Conservation (phyloP, 2,797 vertebrate genomes). For the Aulostomus chinensis region DNA sequence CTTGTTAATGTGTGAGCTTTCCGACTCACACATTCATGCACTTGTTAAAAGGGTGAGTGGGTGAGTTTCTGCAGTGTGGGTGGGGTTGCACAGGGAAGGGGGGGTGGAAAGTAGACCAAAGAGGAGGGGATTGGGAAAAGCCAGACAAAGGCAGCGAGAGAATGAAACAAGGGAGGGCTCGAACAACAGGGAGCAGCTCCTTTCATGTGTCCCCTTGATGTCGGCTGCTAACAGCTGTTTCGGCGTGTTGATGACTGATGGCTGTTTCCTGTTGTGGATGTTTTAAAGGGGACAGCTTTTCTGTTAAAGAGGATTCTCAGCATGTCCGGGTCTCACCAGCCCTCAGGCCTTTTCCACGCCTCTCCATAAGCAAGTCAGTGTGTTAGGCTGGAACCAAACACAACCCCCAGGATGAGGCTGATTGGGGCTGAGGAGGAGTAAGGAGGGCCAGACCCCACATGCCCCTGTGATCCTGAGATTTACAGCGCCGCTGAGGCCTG, state of each 20-base stretch:
- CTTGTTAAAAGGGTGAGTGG: conserved; percentile 60
- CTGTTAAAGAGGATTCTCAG: conserved; percentile 81
- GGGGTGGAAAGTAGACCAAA: conserved; percentile 62
- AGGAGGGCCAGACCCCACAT: conserved; percentile 68
- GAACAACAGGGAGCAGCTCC: conserved; percentile 79
- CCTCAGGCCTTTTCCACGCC: conserved; percentile 70
- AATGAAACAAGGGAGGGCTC: conserved; percentile 79
- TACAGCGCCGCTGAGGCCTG: conserved; percentile 67
- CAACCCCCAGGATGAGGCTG: conserved; percentile 55
- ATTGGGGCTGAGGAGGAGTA: conserved; percentile 56
- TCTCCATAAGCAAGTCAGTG: conserved; percentile 70
- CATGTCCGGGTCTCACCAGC: conserved; percentile 64
- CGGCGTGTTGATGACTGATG: conserved; percentile 87
- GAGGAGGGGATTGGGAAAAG: conserved; percentile 72
- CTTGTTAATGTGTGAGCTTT: conserved; percentile 47
- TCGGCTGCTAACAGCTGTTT: conserved; percentile 89
- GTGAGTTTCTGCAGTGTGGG: conserved; percentile 51
- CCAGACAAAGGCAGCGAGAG: conserved; percentile 77
- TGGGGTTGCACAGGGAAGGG: conserved; percentile 62
- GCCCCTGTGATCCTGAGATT: conserved; percentile 72
- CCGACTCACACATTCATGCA: conserved; percentile 48
- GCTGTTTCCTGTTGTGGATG: conserved; percentile 90
- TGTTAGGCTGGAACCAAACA: conserved; percentile 69
- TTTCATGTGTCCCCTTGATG: conserved; percentile 88
- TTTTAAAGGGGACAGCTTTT: conserved; percentile 84